Conservation (phyloP, 1,140 invertebrate species). For the Pomacea maculata region DNA sequence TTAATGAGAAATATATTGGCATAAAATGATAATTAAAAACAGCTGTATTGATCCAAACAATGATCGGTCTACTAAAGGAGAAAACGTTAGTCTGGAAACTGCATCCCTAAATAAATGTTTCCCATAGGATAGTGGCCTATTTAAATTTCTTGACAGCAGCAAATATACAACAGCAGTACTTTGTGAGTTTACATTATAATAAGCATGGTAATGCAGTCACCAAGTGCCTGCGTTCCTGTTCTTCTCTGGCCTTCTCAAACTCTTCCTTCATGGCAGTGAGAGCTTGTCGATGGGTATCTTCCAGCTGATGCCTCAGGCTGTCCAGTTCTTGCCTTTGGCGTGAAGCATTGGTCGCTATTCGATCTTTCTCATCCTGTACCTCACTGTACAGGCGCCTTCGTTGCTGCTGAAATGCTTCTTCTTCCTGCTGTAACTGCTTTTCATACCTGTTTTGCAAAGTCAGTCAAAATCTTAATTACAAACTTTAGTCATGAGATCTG, state of each 20-base stretch:
- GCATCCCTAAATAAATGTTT: too few relatives aligned
- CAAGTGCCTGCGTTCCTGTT: constrained; percentile 62
- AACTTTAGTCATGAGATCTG: too few relatives aligned
- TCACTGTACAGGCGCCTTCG: constrained; percentile 61
- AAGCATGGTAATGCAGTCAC: constrained; percentile 39
- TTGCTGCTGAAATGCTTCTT: constrained; percentile 63
- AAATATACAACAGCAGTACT: too few relatives aligned
- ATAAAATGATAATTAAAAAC: too few relatives aligned
- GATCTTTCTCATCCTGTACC: constrained; percentile 65
- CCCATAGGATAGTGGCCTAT: too few relatives aligned
- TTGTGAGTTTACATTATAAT: too few relatives aligned
- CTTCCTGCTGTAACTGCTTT: constrained; percentile 65
- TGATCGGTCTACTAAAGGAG: too few relatives aligned
- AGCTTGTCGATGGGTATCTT: constrained; percentile 59
- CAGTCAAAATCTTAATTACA: too few relatives aligned
- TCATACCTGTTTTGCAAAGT: constrained; percentile 56
- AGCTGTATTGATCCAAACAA: too few relatives aligned
- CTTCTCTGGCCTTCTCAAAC: constrained; percentile 62
- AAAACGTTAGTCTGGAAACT: too few relatives aligned
- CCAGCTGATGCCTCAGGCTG: constrained; percentile 61
- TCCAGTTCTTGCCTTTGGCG: constrained; percentile 63
- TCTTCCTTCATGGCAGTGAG: constrained; percentile 63
- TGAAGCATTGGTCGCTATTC: constrained; percentile 54
- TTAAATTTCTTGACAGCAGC: too few relatives aligned
- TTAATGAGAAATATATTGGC: too few relatives aligned